Percentiles rank a stretch among this genome's conserved stretches.
phyloP scores from a whole-genome alignment of 2,113 vertebrate species.

The Onychorhynchus coronatus region DNA sequence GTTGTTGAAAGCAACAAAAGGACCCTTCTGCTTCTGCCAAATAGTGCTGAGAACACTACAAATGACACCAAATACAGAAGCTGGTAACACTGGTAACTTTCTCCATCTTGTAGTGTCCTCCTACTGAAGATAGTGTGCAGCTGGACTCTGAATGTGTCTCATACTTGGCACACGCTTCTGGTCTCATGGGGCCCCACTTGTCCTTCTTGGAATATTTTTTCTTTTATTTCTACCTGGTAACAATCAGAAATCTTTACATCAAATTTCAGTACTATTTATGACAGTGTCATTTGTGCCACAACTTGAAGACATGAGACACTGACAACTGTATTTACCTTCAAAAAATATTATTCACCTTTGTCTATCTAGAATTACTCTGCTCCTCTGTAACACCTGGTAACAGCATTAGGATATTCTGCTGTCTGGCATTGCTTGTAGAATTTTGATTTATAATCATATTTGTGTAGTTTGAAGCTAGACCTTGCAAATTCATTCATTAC shows the following conservation, averaged over 20 bases:
- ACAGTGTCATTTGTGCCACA: neutral
- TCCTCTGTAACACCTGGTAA: neutral
- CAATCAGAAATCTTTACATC: neutral
- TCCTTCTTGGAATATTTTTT: neutral
- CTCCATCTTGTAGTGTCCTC: neutral
- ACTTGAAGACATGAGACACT: neutral
- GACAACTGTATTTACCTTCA: neutral
- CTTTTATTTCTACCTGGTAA: neutral
- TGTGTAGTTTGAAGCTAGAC: neutral
- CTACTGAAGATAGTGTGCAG: neutral
- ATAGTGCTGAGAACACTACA: neutral
- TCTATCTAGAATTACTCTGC: neutral
- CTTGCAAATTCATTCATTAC: neutral
- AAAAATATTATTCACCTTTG: neutral
- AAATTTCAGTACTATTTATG: neutral
- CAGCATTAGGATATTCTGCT: neutral
- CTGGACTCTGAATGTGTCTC: neutral
- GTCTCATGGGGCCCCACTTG: neutral
- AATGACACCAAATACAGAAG: neutral
- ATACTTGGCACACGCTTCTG: neutral
- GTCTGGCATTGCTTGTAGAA: neutral
- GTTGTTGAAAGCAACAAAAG: neutral
- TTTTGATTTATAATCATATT: neutral
- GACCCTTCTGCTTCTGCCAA: neutral
- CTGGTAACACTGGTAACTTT: neutral